phyloP scores from a whole-genome alignment of 2,888 invertebrate genomes.

The Penaeus monodon region DNA sequence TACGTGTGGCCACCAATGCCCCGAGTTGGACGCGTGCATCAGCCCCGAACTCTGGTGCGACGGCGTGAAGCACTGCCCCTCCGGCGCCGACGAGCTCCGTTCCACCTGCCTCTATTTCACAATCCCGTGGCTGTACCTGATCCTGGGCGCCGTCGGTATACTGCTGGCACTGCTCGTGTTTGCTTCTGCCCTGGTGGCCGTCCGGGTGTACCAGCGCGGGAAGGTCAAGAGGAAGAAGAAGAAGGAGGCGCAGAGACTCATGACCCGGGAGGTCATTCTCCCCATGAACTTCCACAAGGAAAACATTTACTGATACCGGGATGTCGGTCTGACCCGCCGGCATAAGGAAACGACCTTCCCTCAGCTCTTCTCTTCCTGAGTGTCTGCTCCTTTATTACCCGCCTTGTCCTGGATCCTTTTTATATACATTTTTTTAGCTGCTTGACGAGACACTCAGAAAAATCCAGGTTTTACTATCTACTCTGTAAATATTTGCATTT shows the following conservation, averaged over 20 bases:
- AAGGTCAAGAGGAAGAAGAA: slow-evolving; percentile 61
- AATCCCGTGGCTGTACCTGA: slow-evolving; percentile 60
- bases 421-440: slow-evolving; percentile 35
- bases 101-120: slow-evolving; percentile 51
- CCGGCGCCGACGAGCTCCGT: slow-evolving; percentile 80
- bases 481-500: slow-evolving; percentile 40
- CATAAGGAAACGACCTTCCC: slow-evolving; percentile 30
- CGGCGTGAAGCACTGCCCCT: slow-evolving; percentile 83
- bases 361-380: background rate
- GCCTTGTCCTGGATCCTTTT: slow-evolving; percentile 31
- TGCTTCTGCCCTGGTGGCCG: slow-evolving; percentile 47
- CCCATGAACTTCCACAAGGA: slow-evolving; percentile 59
- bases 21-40: slow-evolving; percentile 74
- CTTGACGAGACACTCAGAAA: too few relatives aligned
- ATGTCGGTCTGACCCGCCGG: slow-evolving; percentile 8
- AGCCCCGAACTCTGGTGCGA: slow-evolving; percentile 85
- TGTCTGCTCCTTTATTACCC: slow-evolving; percentile 17
- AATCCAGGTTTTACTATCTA: slow-evolving; percentile 6
- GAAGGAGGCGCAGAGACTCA: slow-evolving; percentile 60
- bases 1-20: slow-evolving; percentile 64
- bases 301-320: slow-evolving; percentile 41
- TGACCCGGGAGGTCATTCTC: slow-evolving; percentile 61
- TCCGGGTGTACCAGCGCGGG: slow-evolving; percentile 51
- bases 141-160: slow-evolving; percentile 44
- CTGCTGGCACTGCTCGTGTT: slow-evolving; percentile 45